Percentiles rank a stretch among this genome's conserved stretches.
Conservation (phyloP, 2,113 vertebrate species). For the Sylvietta virens region DNA sequence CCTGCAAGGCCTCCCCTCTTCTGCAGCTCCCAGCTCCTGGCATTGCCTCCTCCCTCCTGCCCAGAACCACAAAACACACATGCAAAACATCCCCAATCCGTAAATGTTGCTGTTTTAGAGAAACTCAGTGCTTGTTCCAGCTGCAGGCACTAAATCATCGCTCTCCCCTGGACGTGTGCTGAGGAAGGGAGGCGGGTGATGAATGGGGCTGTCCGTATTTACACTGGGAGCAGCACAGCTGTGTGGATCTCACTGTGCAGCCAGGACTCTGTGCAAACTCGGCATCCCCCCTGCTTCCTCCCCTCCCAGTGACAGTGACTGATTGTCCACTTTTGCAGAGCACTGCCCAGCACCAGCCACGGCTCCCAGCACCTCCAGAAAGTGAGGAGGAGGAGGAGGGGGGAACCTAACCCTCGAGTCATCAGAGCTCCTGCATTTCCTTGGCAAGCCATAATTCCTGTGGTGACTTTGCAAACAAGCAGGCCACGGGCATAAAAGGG, state of each 20-base stretch:
- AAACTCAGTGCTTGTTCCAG: slow-evolving; percentile 45
- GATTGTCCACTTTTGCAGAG: slow-evolving; percentile 55
- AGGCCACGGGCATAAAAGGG: neutral
- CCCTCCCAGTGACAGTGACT: slow-evolving; percentile 54
- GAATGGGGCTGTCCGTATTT: slow-evolving; percentile 74
- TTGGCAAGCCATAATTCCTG: neutral
- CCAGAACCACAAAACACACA: neutral
- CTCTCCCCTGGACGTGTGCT: slow-evolving; percentile 41
- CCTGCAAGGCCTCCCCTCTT: neutral
- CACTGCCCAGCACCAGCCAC: slow-evolving; percentile 27
- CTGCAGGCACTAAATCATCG: slow-evolving; percentile 77
- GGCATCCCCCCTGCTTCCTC: slow-evolving; percentile 9
- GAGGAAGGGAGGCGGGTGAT: slow-evolving; percentile 68
- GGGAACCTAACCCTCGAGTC: neutral
- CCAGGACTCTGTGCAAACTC: slow-evolving; percentile 50
- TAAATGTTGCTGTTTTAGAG: slow-evolving; percentile 51
- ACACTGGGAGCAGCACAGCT: slow-evolving; percentile 68
- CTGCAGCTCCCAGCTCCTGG: neutral
- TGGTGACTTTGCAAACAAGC: slow-evolving; percentile 8
- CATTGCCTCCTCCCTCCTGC: neutral
- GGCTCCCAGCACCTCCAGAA: neutral
- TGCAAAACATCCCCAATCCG: slow-evolving; percentile 29
- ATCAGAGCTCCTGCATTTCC: neutral
- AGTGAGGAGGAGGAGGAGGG: neutral
- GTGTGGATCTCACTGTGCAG: slow-evolving; percentile 42